phyloP scores from a whole-genome alignment of 2,888 invertebrate genomes.

The Steromphala cineraria region DNA sequence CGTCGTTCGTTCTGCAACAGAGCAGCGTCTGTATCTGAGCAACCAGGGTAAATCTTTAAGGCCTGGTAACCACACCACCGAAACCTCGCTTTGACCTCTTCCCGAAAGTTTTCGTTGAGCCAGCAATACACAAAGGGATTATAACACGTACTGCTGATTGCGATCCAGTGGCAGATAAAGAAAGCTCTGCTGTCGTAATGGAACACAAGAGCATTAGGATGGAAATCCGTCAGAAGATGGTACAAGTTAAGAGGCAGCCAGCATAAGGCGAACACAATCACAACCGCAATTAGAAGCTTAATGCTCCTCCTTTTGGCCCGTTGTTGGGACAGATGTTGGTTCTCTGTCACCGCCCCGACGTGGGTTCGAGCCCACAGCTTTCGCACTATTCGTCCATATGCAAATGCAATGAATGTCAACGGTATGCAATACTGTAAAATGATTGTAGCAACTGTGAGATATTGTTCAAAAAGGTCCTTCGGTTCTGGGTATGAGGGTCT shows the following conservation, averaged over 20 bases:
- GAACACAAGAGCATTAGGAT: constrained; percentile 62
- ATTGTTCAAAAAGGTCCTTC: constrained; percentile 67
- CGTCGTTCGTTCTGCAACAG: background rate
- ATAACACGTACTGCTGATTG: constrained; percentile 76
- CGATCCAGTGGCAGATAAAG: constrained; percentile 76
- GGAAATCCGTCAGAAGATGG: constrained; percentile 74
- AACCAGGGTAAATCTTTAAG: constrained; percentile 1
- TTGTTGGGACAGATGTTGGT: constrained; percentile 73
- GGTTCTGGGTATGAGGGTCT: constrained; percentile 71
- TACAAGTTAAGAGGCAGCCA: constrained; percentile 77
- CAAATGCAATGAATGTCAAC: constrained; percentile 72
- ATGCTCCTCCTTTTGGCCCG: constrained; percentile 75
- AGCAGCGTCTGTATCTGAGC: background rate
- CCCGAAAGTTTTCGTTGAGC: constrained; percentile 76
- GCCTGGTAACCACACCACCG: constrained; percentile 54
- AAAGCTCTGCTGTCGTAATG: constrained; percentile 73
- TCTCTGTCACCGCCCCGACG: constrained; percentile 74
- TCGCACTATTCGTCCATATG: constrained; percentile 73
- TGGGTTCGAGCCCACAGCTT: constrained; percentile 70
- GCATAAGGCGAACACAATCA: constrained; percentile 75
- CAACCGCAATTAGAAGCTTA: constrained; percentile 76
- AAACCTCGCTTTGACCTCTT: constrained; percentile 68
- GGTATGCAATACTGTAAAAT: constrained; percentile 76
- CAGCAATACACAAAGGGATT: constrained; percentile 78
- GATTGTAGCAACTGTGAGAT: constrained; percentile 73